Evolutionary conservation across 2,113 vertebrate species (phyloP).

Genomic region (Camelus dromedarius): DNA sequence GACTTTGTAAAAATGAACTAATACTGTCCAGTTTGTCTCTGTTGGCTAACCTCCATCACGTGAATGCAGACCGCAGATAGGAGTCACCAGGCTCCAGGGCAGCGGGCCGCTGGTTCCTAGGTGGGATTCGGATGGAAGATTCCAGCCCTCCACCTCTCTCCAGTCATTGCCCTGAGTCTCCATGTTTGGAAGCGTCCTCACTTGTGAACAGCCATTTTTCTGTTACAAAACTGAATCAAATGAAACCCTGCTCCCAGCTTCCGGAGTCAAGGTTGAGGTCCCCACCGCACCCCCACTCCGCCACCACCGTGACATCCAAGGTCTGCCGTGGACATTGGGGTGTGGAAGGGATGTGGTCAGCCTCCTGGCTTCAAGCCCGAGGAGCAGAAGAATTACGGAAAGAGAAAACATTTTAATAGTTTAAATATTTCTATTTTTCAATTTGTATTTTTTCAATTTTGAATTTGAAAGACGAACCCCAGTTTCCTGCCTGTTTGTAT

Average conservation of each 20-base stretch:
- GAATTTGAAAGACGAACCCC: conserved; percentile 70
- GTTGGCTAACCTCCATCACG: fast-evolving
- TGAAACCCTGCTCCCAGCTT: not conserved
- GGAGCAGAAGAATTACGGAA: conserved; percentile 47
- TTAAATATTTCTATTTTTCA: conserved; percentile 83
- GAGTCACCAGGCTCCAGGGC: not conserved
- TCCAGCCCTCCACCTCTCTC: fast-evolving
- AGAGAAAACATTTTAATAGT: conserved; percentile 75
- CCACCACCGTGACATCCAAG: not conserved
- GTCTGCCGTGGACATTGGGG: not conserved
- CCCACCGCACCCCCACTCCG: not conserved
- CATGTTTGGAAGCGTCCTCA: fast-evolving
- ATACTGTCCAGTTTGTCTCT: not conserved
- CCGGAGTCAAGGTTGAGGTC: not conserved
- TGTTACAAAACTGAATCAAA: not conserved
- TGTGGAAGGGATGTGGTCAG: not conserved
- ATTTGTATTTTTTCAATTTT: conserved; percentile 84
- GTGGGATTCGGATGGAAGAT: not conserved
- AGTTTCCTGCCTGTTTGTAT: conserved; percentile 73
- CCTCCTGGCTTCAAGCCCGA: not conserved
- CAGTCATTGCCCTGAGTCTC: not conserved
- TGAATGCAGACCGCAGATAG: not conserved
- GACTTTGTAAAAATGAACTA: not conserved
- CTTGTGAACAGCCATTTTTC: conserved; percentile 12
- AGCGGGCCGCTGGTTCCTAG: not conserved